Evolutionary conservation across 2,888 invertebrate genomes (phyloP).

Genomic region (Mythimna pallens): DNA sequence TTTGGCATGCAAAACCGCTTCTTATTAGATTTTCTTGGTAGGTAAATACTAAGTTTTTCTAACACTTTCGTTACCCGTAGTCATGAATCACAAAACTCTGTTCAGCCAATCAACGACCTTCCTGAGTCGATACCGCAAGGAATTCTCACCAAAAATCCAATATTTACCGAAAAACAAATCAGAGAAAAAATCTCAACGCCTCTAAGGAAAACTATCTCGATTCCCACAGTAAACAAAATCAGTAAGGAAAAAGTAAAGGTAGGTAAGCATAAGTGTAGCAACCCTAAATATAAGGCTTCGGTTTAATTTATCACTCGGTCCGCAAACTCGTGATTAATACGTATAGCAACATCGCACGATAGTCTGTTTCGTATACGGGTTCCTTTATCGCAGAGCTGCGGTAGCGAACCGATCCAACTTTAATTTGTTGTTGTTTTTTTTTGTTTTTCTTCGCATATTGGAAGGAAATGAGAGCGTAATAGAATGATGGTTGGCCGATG

Average conservation of each 20-base stretch:
- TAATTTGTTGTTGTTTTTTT: slow-evolving; percentile 55
- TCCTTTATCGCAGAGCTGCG: slow-evolving; percentile 62
- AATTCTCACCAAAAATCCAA: slow-evolving; percentile 18
- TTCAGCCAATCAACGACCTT: slow-evolving; percentile 22
- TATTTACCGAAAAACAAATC: slow-evolving; percentile 33
- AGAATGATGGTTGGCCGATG: neutral
- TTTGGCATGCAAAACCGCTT: no score
- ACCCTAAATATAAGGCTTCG: slow-evolving; percentile 63
- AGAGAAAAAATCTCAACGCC: slow-evolving; percentile 21
- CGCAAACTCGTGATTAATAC: slow-evolving; percentile 75
- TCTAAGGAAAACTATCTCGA: slow-evolving; percentile 24
- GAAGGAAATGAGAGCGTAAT: slow-evolving; percentile 8
- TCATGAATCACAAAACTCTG: neutral
- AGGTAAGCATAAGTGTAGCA: slow-evolving; percentile 36
- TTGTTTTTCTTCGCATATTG: slow-evolving; percentile 22
- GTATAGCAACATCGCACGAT: slow-evolving; percentile 72
- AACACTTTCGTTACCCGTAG: no score
- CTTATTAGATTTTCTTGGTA: no score
- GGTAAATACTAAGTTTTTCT: no score
- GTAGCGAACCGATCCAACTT: slow-evolving; percentile 55
- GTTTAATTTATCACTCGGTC: slow-evolving; percentile 77
- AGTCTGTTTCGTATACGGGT: slow-evolving; percentile 67
- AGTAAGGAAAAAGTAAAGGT: slow-evolving; percentile 1
- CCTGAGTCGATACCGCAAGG: neutral
- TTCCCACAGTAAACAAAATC: slow-evolving; percentile 21